phyloP scores from a whole-genome alignment of 2,888 invertebrate species.

The Galerucella nymphaeae region DNA sequence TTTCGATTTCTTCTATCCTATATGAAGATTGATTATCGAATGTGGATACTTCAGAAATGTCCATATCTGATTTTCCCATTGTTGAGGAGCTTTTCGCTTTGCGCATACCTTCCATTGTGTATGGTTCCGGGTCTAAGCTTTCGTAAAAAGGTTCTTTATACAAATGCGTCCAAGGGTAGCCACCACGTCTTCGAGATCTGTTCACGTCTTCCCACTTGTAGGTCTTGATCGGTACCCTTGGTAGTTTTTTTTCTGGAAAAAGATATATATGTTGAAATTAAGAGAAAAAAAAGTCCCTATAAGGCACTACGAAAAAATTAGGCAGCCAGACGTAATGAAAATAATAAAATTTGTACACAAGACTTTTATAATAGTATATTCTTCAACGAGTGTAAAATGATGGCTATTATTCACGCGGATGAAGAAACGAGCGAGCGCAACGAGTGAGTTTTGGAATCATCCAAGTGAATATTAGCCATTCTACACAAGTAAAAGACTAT shows the following conservation, averaged over 20 bases:
- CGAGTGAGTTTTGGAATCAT: no score
- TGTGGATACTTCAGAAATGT: slow-evolving; percentile 47
- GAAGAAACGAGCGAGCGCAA: no score
- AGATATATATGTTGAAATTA: slow-evolving; percentile 24
- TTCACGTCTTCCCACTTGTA: slow-evolving; percentile 86
- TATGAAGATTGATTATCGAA: slow-evolving; percentile 23
- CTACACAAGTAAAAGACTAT: no score
- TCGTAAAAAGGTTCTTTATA: slow-evolving; percentile 71
- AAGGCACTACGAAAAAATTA: no score
- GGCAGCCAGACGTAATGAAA: no score
- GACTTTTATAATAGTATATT: no score
- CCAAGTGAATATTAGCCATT: no score
- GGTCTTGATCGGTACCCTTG: slow-evolving; percentile 79
- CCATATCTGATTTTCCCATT: slow-evolving; percentile 45
- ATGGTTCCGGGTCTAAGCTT: slow-evolving; percentile 62
- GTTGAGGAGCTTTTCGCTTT: slow-evolving; percentile 54
- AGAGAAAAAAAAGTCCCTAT: background rate
- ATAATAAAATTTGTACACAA: no score
- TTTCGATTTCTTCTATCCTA: slow-evolving; percentile 26
- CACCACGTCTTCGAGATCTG: slow-evolving; percentile 76
- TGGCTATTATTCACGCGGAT: no score
- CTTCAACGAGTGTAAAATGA: no score
- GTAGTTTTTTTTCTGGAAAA: slow-evolving; percentile 62
- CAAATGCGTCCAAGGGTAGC: slow-evolving; percentile 85
- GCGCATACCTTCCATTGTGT: slow-evolving; percentile 58